Evolutionary conservation across 2,888 invertebrate genomes (phyloP), one percentile per base, ranked within the genome.

Genomic region (Argyra leucocephala): DNA sequence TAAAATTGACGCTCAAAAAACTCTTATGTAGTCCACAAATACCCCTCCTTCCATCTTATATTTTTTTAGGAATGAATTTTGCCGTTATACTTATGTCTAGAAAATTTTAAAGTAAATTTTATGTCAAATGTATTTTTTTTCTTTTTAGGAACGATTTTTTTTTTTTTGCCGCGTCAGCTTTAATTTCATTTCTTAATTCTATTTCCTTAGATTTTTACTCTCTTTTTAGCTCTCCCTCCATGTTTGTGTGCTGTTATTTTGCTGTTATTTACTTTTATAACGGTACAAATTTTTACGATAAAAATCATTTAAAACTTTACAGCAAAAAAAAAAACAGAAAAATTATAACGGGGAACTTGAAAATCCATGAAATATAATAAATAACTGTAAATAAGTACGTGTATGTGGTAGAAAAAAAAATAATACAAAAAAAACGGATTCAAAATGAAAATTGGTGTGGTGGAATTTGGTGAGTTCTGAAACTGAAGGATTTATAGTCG

Each of bases 311-410:
- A n/a, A 48, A 48, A 48, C 18, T 48, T 48, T 31, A 7, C 10
- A n/a, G 31, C 7, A 31, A 31, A 31, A 31, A 4, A 31, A 31
- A 31, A 31, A 31, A 31, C 31, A 6, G 9, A 26, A 26, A 6
- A 26, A 26, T 4, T 6, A 26, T 6, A 26, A 9, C 26, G 9
- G 26, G 5, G 9, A 31, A 48, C 12, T 18, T 18, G 18, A 6
- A 48, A 18, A 48, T 15, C 15, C 48, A 18, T n/a, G 48, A 48
- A 48, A 48, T 48, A 48, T 48, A 48, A 48, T 48, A 48, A 48
- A 48, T 48, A 48, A 48, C 48, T 48, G 48, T 48, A 48, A 48
- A 48, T 48, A 48, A 48, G 48, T 48, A 48, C 48, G n/a, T 48
- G 48, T 48, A 48, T 48, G 48, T 48, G 48, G 48, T 48, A 48